phyloP scores from a whole-genome alignment of 2,888 invertebrate species.

The Antheraea yamamai region DNA sequence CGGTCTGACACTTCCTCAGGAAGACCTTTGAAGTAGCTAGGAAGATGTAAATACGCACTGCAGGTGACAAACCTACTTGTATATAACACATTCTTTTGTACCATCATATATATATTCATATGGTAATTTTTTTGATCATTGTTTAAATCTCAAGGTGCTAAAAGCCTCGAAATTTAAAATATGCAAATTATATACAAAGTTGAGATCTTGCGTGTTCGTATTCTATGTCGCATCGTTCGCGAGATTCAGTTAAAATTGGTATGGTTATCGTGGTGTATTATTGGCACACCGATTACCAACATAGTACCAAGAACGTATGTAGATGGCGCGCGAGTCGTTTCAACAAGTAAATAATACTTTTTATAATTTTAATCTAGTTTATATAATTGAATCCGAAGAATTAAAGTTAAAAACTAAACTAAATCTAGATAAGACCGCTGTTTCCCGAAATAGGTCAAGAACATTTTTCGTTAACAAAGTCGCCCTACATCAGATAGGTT shows the following conservation, averaged over 20 bases:
- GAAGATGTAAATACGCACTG: slow-evolving; percentile 44
- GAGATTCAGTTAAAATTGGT: background rate
- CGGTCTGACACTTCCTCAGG: slow-evolving; percentile 81
- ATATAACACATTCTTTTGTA: background rate
- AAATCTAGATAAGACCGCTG: background rate
- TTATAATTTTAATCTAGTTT: too few relatives aligned
- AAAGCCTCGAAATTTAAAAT: background rate
- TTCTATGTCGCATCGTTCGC: too few relatives aligned
- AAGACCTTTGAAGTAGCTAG: slow-evolving; percentile 74
- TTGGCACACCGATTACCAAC: background rate
- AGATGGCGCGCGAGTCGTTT: too few relatives aligned
- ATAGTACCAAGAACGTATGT: background rate
- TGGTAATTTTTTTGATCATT: background rate
- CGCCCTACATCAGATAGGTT: background rate
- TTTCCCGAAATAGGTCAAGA: background rate
- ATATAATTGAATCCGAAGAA: too few relatives aligned
- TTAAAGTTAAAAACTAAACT: too few relatives aligned
- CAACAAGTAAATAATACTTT: too few relatives aligned
- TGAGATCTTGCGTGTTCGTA: too few relatives aligned
- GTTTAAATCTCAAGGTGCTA: background rate
- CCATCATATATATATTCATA: background rate
- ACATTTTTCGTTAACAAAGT: background rate
- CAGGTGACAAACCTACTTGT: slow-evolving; percentile 14
- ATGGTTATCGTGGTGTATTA: background rate
- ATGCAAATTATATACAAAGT: background rate